A percentile compares a stretch with the other conserved stretches of the same genome.
phyloP scores from a whole-genome alignment of 2,888 invertebrate genomes.

The Epicampocera succincta region DNA sequence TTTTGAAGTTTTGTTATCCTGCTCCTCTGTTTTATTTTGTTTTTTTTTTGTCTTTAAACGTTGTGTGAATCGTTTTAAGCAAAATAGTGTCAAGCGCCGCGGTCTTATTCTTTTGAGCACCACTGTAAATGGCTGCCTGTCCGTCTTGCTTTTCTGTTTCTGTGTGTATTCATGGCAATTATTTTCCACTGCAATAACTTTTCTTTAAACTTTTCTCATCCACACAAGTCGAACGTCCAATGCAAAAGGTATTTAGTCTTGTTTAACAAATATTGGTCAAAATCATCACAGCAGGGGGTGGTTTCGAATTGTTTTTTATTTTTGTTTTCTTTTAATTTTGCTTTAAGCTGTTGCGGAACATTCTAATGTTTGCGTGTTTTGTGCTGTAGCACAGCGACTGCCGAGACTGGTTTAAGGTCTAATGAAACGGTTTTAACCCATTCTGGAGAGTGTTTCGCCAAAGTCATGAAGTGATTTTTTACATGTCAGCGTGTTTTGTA shows the following conservation, averaged over 20 bases:
- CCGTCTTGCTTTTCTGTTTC: neutral
- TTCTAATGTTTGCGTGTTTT: slow-evolving; percentile 56
- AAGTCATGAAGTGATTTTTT: too few relatives aligned
- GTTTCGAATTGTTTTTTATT: slow-evolving; percentile 44
- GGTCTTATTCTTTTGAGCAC: too few relatives aligned
- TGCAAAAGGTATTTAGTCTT: slow-evolving; percentile 59
- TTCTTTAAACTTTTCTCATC: slow-evolving; percentile 51
- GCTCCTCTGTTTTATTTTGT: too few relatives aligned
- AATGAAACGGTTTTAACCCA: slow-evolving; percentile 45
- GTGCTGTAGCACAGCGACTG: slow-evolving; percentile 10
- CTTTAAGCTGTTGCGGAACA: slow-evolving; percentile 40
- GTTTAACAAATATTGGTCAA: slow-evolving; percentile 70
- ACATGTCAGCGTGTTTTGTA: too few relatives aligned
- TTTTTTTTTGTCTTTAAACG: too few relatives aligned
- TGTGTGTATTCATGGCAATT: slow-evolving; percentile 34
- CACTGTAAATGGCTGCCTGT: neutral
- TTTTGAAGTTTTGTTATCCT: too few relatives aligned
- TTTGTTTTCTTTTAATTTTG: slow-evolving; percentile 16
- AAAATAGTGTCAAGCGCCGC: too few relatives aligned
- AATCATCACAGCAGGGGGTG: slow-evolving; percentile 68
- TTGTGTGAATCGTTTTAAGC: too few relatives aligned
- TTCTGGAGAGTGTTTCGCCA: neutral
- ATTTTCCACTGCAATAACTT: slow-evolving; percentile 59
- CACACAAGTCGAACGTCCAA: slow-evolving; percentile 28
- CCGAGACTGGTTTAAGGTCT: slow-evolving; percentile 21